Evolutionary conservation across 1,140 invertebrate species (phyloP).

Genomic region (Saccostrea echinata): DNA sequence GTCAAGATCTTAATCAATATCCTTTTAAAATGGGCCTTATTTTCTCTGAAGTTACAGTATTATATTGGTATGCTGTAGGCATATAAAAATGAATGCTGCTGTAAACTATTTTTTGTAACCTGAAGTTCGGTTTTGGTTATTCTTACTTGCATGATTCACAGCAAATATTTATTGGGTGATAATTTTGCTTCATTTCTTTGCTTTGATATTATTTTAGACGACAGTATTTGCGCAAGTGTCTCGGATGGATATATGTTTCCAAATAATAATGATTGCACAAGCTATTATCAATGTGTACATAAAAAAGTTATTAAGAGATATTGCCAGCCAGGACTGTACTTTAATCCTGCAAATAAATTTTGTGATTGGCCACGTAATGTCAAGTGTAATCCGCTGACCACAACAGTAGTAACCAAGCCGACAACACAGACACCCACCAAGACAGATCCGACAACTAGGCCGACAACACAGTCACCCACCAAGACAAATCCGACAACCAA

Average conservation of each 20-base stretch:
- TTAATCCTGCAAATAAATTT: neutral
- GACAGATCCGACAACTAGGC: no score
- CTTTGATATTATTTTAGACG: neutral
- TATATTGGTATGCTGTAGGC: no score
- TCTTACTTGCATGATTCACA: neutral
- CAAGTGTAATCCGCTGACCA: neutral
- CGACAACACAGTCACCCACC: no score
- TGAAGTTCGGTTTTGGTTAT: no score
- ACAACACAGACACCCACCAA: no score
- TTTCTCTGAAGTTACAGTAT: no score
- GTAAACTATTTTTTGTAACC: neutral
- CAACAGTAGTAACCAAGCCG: no score
- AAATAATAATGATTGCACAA: neutral
- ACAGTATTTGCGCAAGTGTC: neutral
- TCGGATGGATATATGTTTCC: constrained; percentile 2
- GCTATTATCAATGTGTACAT: constrained; percentile 5
- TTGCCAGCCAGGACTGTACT: neutral
- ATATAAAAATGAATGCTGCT: no score
- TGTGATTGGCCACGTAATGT: constrained; percentile 3
- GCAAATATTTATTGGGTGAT: neutral
- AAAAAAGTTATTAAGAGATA: neutral
- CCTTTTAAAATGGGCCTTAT: no score
- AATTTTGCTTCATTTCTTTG: neutral
- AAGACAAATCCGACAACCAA: no score
- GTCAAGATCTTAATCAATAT: no score